Percentiles rank a stretch among this genome's conserved stretches.
Evolutionary conservation across 2,888 invertebrate genomes (phyloP).

Genomic region (Sarcophaga rosellei): DNA sequence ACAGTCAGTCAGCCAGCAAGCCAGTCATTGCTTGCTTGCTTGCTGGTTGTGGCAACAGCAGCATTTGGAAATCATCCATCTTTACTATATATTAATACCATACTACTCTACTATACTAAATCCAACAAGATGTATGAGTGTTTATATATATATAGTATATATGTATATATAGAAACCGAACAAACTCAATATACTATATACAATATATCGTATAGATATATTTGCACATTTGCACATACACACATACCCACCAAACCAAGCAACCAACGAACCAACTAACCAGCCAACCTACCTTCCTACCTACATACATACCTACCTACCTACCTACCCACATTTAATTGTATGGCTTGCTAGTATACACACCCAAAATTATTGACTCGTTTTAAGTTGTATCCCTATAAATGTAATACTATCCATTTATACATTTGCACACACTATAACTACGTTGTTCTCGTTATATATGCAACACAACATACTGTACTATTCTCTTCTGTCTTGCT

Average conservation of each 20-base stretch:
- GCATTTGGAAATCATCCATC: slow-evolving; percentile 62
- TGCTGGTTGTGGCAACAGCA: slow-evolving; percentile 46
- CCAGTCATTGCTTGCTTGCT: slow-evolving; percentile 35
- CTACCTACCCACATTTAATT: background rate
- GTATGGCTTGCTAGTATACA: slow-evolving; percentile 59
- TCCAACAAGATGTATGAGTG: slow-evolving; percentile 53
- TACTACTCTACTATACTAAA: too few species aligned
- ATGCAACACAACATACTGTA: background rate
- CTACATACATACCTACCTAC: background rate
- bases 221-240: background rate
- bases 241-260: background rate
- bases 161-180: slow-evolving; percentile 37
- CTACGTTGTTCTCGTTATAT: background rate
- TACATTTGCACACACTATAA: slow-evolving; percentile 44
- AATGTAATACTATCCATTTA: slow-evolving; percentile 68
- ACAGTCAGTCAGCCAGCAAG: slow-evolving; percentile 2
- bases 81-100: slow-evolving; percentile 13
- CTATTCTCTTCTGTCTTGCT: too few species aligned
- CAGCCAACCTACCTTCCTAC: background rate
- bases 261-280: too few species aligned
- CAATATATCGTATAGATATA: too few species aligned
- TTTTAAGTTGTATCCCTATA: slow-evolving; percentile 69
- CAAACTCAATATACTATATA: slow-evolving; percentile 34
- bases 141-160: background rate
- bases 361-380: slow-evolving; percentile 69